Evolutionary conservation across 2,888 invertebrate species (phyloP).

Genomic region (Spicauda simplicius): DNA sequence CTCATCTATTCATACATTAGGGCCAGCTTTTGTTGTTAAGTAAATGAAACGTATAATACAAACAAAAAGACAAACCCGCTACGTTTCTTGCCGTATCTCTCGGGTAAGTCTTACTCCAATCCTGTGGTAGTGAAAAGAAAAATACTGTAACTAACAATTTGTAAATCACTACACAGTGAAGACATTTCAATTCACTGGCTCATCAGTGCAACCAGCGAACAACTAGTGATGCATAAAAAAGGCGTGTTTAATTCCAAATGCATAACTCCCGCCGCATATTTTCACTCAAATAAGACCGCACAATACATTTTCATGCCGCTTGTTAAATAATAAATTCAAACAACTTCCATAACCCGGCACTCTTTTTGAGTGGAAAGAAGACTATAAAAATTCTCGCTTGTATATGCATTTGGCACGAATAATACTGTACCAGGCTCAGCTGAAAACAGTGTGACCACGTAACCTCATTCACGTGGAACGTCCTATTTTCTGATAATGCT

Average conservation of each 20-base stretch:
- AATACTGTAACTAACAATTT: too few species aligned
- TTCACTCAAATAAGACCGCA: slow-evolving; percentile 27
- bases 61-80: too few species aligned
- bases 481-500: not conserved
- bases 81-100: too few species aligned
- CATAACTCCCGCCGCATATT: slow-evolving; percentile 12
- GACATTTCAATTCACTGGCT: too few species aligned
- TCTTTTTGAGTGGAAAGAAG: slow-evolving; percentile 37
- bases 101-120: too few species aligned
- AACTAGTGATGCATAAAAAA: not conserved
- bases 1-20: too few species aligned
- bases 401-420: slow-evolving; percentile 53
- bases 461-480: not conserved
- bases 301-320: slow-evolving; percentile 27
- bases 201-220: not conserved
- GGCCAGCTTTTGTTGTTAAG: too few species aligned
- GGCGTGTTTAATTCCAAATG: not conserved
- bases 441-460: slow-evolving; percentile 23
- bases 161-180: too few species aligned
- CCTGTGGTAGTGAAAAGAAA: too few species aligned
- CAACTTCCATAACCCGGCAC: slow-evolving; percentile 32
- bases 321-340: slow-evolving; percentile 37
- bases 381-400: slow-evolving; percentile 48
- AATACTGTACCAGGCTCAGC: slow-evolving; percentile 23
- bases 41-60: too few species aligned